These are phyloP conservation scores for Stylophora pistillata DNA, from an alignment of 64 coral and sea anemone genomes.

Conservation along the genomic window DNA sequence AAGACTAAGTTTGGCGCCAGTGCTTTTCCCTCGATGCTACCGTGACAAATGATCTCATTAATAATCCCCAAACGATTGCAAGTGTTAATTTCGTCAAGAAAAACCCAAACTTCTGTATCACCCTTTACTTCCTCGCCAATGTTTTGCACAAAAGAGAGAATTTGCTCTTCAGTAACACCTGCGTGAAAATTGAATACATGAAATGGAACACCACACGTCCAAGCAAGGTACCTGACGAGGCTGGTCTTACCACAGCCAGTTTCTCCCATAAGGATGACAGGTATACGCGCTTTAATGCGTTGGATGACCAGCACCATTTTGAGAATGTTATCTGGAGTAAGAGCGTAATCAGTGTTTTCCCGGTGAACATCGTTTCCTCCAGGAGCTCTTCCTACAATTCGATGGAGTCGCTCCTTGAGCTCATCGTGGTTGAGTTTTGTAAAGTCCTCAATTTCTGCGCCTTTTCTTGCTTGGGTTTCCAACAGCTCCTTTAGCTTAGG, in stretches of 20 bases:
- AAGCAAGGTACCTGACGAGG: conserved; percentile 67
- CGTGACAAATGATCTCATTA: conserved; percentile 83
- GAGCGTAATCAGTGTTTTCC: conserved; percentile 51
- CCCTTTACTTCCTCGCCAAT: conserved; percentile 22
- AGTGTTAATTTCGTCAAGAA: conserved; percentile 89
- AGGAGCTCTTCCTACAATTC: conserved; percentile 41
- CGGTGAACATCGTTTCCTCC: neutral
- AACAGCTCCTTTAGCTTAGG: conserved; percentile 58
- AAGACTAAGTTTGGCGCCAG: conserved; percentile 66
- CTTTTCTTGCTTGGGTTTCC: conserved; percentile 53
- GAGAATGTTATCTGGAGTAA: conserved; percentile 91
- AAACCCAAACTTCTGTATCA: conserved; percentile 53
- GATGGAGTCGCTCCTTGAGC: conserved; percentile 46
- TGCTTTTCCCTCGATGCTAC: conserved; percentile 50
- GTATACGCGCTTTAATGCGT: conserved; percentile 75
- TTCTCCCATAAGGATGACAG: conserved; percentile 81
- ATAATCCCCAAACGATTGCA: conserved; percentile 75
- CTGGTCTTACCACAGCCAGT: conserved; percentile 83
- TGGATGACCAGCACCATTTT: conserved; percentile 93
- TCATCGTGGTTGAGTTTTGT: conserved; percentile 35
- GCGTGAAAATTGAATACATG: conserved; percentile 64
- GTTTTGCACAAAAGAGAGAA: conserved; percentile 39
- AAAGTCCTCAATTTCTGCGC: conserved; percentile 45
- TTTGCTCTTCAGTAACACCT: conserved; percentile 50
- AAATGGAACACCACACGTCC: conserved; percentile 53